Evolutionary conservation across 1,140 invertebrate species (phyloP).

Genomic region (Aphelinus atriplicis): DNA sequence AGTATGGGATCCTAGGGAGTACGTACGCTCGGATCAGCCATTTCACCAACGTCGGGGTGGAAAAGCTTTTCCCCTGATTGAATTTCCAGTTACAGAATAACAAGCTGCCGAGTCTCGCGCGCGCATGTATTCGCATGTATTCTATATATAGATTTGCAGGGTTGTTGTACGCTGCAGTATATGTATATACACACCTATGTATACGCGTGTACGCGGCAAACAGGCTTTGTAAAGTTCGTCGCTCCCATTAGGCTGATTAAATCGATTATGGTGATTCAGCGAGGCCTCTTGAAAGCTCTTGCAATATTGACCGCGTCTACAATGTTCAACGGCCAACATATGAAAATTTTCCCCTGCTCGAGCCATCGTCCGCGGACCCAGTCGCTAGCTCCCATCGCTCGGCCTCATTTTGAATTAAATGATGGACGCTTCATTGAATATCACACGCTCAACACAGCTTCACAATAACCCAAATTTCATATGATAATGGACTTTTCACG

Average conservation of each 20-base stretch:
- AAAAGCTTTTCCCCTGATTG: neutral
- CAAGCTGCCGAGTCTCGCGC: neutral
- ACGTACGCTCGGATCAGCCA: neutral
- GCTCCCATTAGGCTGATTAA: slow-evolving; percentile 33
- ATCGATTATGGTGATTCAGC: slow-evolving; percentile 1
- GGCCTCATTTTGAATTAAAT: too few species aligned
- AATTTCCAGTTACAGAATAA: neutral
- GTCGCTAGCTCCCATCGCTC: too few species aligned
- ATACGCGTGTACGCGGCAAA: neutral
- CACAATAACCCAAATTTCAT: too few species aligned
- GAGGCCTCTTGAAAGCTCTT: too few species aligned
- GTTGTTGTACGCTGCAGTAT: neutral
- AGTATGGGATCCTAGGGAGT: too few species aligned
- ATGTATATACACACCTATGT: neutral
- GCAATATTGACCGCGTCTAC: too few species aligned
- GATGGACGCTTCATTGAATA: too few species aligned
- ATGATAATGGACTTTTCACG: too few species aligned
- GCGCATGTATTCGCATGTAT: neutral
- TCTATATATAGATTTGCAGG: neutral
- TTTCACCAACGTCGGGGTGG: neutral
- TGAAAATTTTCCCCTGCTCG: too few species aligned
- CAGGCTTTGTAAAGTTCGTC: neutral
- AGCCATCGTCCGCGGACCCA: too few species aligned
- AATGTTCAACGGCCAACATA: too few species aligned
- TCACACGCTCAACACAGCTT: too few species aligned